Conservation (phyloP, 2,888 invertebrate genomes). For the Eupithecia inturbata region DNA sequence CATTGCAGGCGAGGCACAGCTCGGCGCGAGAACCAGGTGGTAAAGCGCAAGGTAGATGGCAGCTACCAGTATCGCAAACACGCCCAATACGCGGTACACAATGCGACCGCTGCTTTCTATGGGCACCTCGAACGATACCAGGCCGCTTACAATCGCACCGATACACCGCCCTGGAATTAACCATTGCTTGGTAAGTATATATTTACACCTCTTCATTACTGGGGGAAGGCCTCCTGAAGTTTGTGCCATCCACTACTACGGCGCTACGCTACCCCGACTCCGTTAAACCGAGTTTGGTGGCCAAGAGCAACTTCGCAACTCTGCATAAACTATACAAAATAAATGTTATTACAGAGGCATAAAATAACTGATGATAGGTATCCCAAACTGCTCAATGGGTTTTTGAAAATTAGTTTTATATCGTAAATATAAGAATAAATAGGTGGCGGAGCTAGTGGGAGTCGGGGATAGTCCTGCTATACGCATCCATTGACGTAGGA, state of each 20-base stretch:
- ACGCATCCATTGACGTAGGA: too few species aligned
- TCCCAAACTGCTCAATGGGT: too few species aligned
- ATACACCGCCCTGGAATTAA: slow-evolving; percentile 64
- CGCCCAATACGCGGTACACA: slow-evolving; percentile 87
- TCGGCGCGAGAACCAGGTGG: slow-evolving; percentile 89
- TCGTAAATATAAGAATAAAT: too few species aligned
- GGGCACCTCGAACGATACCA: slow-evolving; percentile 76
- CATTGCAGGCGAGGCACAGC: slow-evolving; percentile 87
- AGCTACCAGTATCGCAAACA: slow-evolving; percentile 86
- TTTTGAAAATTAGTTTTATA: too few species aligned
- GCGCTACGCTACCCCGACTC: too few species aligned
- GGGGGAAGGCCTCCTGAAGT: background rate
- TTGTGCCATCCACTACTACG: background rate
- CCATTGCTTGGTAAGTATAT: background rate
- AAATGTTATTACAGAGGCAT: too few species aligned
- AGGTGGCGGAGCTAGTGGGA: too few species aligned
- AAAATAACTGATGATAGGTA: too few species aligned
- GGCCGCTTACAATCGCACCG: slow-evolving; percentile 87
- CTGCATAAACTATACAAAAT: too few species aligned
- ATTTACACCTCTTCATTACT: background rate
- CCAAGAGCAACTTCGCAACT: too few species aligned
- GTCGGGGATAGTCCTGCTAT: too few species aligned
- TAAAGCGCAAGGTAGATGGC: slow-evolving; percentile 88
- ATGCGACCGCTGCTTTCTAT: slow-evolving; percentile 71
- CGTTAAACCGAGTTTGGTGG: too few species aligned